Percentiles rank a stretch among this genome's conserved stretches.
These are phyloP conservation scores for Probosciger aterrimus DNA, from an alignment of 2,113 vertebrate genomes.

Conservation along the genomic window DNA sequence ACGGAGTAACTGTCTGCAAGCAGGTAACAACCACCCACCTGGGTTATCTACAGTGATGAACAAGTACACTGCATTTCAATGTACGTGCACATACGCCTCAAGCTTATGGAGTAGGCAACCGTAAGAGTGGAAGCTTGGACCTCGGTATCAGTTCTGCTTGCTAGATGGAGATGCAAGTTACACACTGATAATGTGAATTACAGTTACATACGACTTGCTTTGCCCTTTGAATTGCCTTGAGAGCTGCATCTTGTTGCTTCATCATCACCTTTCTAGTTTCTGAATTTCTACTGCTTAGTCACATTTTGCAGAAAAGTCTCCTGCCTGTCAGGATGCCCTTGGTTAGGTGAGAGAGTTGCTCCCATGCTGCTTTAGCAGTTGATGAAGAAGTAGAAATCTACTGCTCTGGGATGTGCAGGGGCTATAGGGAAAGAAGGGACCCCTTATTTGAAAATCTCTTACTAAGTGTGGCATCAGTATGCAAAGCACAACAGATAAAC, in stretches of 20 bases:
- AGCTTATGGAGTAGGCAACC: background rate
- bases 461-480: background rate
- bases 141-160: background rate
- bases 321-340: background rate
- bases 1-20: background rate
- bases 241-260: background rate
- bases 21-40: background rate
- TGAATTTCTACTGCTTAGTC: background rate
- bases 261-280: background rate
- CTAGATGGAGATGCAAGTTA: background rate
- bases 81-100: background rate
- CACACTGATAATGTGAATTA: background rate
- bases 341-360: background rate
- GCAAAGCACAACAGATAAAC: background rate
- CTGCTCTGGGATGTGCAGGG: background rate
- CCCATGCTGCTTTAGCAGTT: background rate
- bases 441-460: background rate
- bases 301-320: background rate
- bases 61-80: background rate
- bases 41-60: background rate
- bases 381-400: background rate
- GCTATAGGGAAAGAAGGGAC: background rate
- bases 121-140: rapidly evolving
- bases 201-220: background rate
- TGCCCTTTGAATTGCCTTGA: background rate